phyloP scores from a whole-genome alignment of 2,113 vertebrate species.

The Serinus canaria region DNA sequence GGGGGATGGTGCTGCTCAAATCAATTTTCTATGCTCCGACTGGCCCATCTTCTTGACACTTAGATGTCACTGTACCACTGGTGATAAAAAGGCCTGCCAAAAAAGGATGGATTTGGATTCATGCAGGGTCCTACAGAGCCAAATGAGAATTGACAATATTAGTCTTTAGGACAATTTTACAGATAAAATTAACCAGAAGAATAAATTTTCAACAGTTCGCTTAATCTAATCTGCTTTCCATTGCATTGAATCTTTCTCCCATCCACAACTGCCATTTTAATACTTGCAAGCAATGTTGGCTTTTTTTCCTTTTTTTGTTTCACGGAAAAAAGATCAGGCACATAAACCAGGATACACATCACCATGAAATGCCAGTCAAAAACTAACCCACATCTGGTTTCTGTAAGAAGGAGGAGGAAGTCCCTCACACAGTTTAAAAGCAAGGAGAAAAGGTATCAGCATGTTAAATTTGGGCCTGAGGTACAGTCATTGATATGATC shows the following conservation, averaged over 20 bases:
- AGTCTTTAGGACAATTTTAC: constrained; percentile 61
- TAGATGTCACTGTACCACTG: constrained; percentile 53
- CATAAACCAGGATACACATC: not conserved
- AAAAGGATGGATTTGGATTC: constrained; percentile 56
- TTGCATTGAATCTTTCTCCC: not conserved
- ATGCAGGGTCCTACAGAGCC: constrained; percentile 36
- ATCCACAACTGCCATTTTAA: not conserved
- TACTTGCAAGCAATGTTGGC: not conserved
- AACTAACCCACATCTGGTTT: constrained; percentile 22
- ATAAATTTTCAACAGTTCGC: constrained; percentile 55
- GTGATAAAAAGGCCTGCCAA: constrained; percentile 64
- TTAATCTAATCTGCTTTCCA: constrained; percentile 39
- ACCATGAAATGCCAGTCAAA: not conserved
- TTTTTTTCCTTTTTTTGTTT: not conserved
- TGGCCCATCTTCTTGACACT: constrained; percentile 64
- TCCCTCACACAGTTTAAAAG: not conserved
- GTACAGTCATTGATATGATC: constrained; percentile 25
- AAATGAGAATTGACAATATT: constrained; percentile 63
- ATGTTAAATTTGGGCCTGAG: constrained; percentile 42
- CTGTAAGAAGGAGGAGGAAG: constrained; percentile 27
- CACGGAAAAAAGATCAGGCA: not conserved
- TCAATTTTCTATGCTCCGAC: constrained; percentile 62
- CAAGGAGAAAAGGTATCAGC: constrained; percentile 21
- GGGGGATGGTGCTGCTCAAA: constrained; percentile 50
- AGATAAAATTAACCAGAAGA: constrained; percentile 62